Percentiles rank a stretch among this genome's conserved stretches.
Evolutionary conservation across 2,888 invertebrate genomes (phyloP).

Genomic region (Notodonta ziczac): DNA sequence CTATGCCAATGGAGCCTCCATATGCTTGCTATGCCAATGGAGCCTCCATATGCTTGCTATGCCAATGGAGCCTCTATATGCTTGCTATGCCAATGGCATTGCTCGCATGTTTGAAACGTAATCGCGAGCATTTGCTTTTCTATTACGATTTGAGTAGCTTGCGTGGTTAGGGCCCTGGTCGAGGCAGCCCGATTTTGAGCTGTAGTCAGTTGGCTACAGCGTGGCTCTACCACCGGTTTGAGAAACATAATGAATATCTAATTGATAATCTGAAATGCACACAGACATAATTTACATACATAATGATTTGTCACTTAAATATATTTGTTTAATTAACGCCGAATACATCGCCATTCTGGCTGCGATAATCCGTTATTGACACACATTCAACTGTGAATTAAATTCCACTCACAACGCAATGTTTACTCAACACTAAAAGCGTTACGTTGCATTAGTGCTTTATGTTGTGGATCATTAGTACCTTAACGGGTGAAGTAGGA

Average conservation of each 20-base stretch:
- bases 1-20: no score
- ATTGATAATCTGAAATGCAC: not conserved
- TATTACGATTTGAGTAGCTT: no score
- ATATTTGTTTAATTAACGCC: not conserved
- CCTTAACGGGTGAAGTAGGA: conserved; percentile 11
- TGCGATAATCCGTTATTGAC: conserved; percentile 1
- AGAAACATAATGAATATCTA: not conserved
- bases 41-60: no score
- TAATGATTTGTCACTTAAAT: not conserved
- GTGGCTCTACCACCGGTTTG: no score
- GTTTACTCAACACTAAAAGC: not conserved
- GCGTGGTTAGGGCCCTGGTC: no score
- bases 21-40: no score
- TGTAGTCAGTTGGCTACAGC: no score
- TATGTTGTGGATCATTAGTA: not conserved
- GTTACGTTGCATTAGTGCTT: not conserved
- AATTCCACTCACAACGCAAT: not conserved
- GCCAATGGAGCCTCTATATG: no score
- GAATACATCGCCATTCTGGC: not conserved
- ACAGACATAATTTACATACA: not conserved
- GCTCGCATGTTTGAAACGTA: no score
- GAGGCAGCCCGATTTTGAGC: no score
- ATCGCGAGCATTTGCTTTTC: no score
- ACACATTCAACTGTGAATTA: not conserved
- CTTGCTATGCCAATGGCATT: no score